Evolutionary conservation across 2,888 invertebrate genomes (phyloP).

Genomic region (Unio delphinus): DNA sequence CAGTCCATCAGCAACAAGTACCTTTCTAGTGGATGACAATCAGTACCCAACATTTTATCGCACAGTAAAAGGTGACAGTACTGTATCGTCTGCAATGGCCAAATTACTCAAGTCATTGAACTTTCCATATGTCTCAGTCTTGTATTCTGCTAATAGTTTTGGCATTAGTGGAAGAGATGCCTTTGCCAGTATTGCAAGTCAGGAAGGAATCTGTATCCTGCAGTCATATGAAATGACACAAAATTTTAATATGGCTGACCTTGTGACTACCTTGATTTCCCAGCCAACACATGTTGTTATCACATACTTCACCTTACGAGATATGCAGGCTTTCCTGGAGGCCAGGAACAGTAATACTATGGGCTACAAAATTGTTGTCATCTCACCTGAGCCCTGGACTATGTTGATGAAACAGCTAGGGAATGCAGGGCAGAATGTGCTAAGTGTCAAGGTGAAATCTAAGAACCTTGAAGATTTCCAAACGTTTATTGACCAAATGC

Average conservation of each 20-base stretch:
- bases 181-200: conserved; percentile 40
- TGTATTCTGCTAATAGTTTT: conserved; percentile 50
- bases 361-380: conserved; percentile 33
- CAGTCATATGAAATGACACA: conserved; percentile 27
- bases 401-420: conserved; percentile 31
- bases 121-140: conserved; percentile 55
- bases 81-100: conserved; percentile 58
- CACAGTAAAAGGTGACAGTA: conserved; percentile 59
- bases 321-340: conserved; percentile 34
- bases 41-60: conserved; percentile 55
- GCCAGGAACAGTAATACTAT: conserved; percentile 29
- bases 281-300: conserved; percentile 52
- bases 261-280: conserved; percentile 30
- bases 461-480: conserved; percentile 26
- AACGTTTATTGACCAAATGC: not conserved
- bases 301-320: conserved; percentile 37
- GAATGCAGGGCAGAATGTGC: conserved; percentile 23
- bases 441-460: conserved; percentile 39
- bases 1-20: conserved; percentile 54
- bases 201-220: conserved; percentile 57
- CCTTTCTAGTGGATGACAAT: conserved; percentile 40
- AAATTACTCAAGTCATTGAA: conserved; percentile 51
- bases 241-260: conserved; percentile 15
- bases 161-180: conserved; percentile 44
- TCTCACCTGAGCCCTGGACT: conserved; percentile 48